Percentiles rank a stretch among this genome's conserved stretches.
phyloP scores from a whole-genome alignment of 2,888 invertebrate species.

The Amaurobius ferox region DNA sequence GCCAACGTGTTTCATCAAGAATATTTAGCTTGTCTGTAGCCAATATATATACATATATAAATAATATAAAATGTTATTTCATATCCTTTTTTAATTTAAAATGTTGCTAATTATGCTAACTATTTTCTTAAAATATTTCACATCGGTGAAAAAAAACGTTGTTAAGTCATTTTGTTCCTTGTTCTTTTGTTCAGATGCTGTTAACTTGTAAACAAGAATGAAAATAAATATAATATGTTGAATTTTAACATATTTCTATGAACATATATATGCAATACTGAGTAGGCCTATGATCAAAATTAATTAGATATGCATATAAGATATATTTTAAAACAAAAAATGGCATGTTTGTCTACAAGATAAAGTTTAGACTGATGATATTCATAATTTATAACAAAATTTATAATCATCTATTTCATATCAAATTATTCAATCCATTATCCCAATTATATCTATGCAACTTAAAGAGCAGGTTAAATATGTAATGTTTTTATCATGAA shows the following conservation, averaged over 20 bases:
- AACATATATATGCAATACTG: constrained; percentile 62
- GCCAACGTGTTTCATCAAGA: constrained; percentile 53
- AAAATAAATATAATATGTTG: constrained; percentile 69
- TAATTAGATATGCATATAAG: constrained; percentile 56
- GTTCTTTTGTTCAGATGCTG: constrained; percentile 52
- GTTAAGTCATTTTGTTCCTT: constrained; percentile 22
- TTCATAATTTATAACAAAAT: constrained; percentile 24
- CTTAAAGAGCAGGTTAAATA: constrained; percentile 69
- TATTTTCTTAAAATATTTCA: constrained; percentile 52
- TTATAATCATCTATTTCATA: constrained; percentile 33
- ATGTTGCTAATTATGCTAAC: constrained; percentile 33
- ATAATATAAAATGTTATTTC: constrained; percentile 39
- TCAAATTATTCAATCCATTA: constrained; percentile 22
- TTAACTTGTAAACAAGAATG: constrained; percentile 59
- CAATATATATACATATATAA: constrained; percentile 51
- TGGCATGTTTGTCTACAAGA: constrained; percentile 30
- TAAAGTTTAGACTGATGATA: constrained; percentile 13
- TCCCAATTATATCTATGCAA: constrained; percentile 20
- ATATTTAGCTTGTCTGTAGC: constrained; percentile 62
- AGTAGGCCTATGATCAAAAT: constrained; percentile 70
- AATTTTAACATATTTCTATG: constrained; percentile 70
- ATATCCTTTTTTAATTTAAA: constrained; percentile 35
- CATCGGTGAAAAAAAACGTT: constrained; percentile 41
- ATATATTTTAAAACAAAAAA: constrained; percentile 64
- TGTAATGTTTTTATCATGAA: constrained; percentile 35